Conservation (phyloP, 1,140 invertebrate species). For the Teleogryllus occipitalis region DNA sequence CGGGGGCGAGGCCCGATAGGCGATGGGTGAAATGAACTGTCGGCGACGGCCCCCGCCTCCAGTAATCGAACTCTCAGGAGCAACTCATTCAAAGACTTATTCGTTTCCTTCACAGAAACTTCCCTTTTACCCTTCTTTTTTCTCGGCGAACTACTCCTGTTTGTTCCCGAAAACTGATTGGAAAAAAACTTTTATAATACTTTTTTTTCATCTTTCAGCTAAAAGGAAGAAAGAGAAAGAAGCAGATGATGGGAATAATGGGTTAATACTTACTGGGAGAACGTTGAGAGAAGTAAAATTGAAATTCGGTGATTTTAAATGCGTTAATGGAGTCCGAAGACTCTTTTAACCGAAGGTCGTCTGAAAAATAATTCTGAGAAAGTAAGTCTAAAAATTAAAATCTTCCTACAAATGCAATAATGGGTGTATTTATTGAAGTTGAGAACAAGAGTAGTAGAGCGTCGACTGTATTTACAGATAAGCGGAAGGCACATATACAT, state of each 20-base stretch:
- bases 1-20: neutral
- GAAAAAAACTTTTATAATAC: conserved; percentile 2
- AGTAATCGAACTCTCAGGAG: neutral
- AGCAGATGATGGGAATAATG: neutral
- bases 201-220: neutral
- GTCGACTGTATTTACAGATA: too few relatives aligned
- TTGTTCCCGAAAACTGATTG: neutral
- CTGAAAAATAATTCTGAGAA: neutral
- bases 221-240: neutral
- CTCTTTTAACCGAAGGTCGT: neutral
- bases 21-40: neutral
- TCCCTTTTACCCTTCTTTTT: neutral
- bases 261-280: neutral
- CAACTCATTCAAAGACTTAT: conserved; percentile 5
- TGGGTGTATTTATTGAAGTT: too few relatives aligned
- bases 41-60: too few relatives aligned
- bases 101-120: neutral
- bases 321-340: neutral
- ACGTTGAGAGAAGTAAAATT: neutral
- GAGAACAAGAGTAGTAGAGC: too few relatives aligned
- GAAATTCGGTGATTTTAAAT: neutral
- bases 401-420: neutral
- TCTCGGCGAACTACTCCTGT: neutral
- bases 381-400: neutral
- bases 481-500: too few relatives aligned